These are phyloP conservation scores for Siniperca chuatsi DNA, from an alignment of 2,113 vertebrate genomes.

Conservation along the genomic window DNA sequence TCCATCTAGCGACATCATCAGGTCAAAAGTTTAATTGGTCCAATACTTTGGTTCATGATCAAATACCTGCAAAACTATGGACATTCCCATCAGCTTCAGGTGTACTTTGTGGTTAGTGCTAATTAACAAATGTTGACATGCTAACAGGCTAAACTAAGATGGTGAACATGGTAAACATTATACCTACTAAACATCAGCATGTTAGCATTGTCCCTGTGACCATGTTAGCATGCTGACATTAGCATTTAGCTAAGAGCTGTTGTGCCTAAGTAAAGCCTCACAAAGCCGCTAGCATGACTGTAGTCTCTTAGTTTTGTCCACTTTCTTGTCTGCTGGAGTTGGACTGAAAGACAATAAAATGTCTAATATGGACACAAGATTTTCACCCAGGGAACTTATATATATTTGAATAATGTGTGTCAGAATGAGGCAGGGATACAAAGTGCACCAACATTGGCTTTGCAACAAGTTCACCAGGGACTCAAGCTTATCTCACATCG, in stretches of 20 bases:
- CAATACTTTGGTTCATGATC: too few relatives aligned
- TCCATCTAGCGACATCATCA: too few relatives aligned
- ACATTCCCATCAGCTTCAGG: too few relatives aligned
- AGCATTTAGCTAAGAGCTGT: not conserved
- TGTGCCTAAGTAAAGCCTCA: not conserved
- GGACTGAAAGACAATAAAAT: not conserved
- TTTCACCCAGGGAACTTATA: not conserved
- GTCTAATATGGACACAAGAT: conserved; percentile 4
- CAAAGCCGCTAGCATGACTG: not conserved
- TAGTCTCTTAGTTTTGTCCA: not conserved
- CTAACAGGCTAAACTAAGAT: not conserved
- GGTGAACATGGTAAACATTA: not conserved
- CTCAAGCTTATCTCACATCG: conserved; percentile 39
- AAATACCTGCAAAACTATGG: not conserved
- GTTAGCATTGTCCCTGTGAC: not conserved
- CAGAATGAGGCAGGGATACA: conserved; percentile 14
- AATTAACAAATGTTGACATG: not conserved
- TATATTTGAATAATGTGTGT: conserved; percentile 2
- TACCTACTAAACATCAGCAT: not conserved
- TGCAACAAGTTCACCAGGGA: conserved; percentile 26
- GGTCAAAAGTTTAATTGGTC: not conserved
- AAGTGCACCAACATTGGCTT: conserved; percentile 12
- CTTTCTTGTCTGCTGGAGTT: not conserved
- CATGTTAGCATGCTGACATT: not conserved
- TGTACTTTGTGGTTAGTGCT: not conserved